Evolutionary conservation across 53 echinoderm and acorn worm species (phyloP), one percentile per base, ranked within the genome.

Genomic region (Temnopleurus reevesii): DNA sequence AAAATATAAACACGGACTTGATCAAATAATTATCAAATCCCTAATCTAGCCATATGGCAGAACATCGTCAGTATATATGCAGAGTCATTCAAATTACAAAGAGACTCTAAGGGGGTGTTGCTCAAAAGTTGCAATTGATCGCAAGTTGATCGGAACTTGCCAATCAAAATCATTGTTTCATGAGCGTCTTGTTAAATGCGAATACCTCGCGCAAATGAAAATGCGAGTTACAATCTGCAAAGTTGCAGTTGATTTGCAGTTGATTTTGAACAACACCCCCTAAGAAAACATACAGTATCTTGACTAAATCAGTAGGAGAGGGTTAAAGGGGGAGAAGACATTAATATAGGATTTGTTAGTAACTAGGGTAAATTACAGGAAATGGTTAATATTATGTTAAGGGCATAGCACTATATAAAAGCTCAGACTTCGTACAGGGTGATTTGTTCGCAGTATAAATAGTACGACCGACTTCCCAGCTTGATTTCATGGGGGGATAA

Each of bases 391-490:
- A 55, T 36, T 47, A 83, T 23, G 35, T 83, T 55, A 55, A 83
- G 83, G 83, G 83, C 83, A 83, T 33, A 55, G 83, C 83, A 83
- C 83, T 83, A 36, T 49, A 41, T 31, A 63, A 17, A 63, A 63
- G 33, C 15, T 71, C 71, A 71, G 71, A 71, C 71, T 21, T 71
- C 41, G 41, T 38, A 71, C n/a, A 63, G 4, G 34, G 63, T 63
- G 4, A 33, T 63, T 63, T 33, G 31, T 17, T 15, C 63, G 41
- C 36, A 21, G 41, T 41, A 71, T 71, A 71, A 38, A 71, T 71
- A 71, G 71, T 38, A 71, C 71, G 23, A n/a, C 23, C 13, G 26
- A 71, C 71, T 38, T 36, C 21, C 41, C 5, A 21, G 71, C 71
- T 38, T 41, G 6, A 71, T 71, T 35, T 71, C 71, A 21, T n/a